Evolutionary conservation across 2,797 vertebrate species (phyloP), one percentile per base, ranked within the genome.

Genomic region (Sebastes hubbsi): DNA sequence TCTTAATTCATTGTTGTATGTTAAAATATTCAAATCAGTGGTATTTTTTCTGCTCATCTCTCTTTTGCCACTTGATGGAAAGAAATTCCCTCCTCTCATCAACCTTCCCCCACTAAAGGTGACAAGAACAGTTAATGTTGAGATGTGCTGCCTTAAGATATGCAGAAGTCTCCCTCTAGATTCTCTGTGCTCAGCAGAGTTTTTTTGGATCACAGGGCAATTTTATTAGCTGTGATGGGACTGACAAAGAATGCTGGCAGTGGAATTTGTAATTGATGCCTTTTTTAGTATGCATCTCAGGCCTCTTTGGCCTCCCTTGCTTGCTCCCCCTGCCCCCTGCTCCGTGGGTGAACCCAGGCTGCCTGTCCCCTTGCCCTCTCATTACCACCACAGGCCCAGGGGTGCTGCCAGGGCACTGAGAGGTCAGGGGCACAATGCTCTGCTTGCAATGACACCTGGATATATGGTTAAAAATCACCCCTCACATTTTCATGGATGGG

Each of bases 141-240:
- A 80, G 78, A 82, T 58, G 52, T 58, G 78, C 79, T 59, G 56
- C 76, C 82, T 94, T 86, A 88, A 93, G 72, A 92, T 90, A 95
- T 94, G 89, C 94, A 91, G 42, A 77, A 67, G 63, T 66, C 65
- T 89, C 88, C 91, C 86, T 87, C 62, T 60, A 85, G 92, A 85
- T 91, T 92, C 74, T 84, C 91, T 82, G 64, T 88, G 89, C 91
- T 92, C 87, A 88, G 89, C 89, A 83, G 88, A 88, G 71, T 80
- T 89, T 88, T 85, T 88, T 86, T 84, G 87, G 94, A 95, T 95
- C 94, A 95, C 82, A 95, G 88, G 83, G 56, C 67, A 73, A 55
- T 89, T 93, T 93, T 92, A 96, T 96, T 95, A 91, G 93, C 84
- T 29, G 61, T 88, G 93, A 96, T 94, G 87, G 91, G 78, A 32